These are phyloP conservation scores for Spheniscus humboldti DNA, from an alignment of 2,797 vertebrate genomes.

Conservation along the genomic window DNA sequence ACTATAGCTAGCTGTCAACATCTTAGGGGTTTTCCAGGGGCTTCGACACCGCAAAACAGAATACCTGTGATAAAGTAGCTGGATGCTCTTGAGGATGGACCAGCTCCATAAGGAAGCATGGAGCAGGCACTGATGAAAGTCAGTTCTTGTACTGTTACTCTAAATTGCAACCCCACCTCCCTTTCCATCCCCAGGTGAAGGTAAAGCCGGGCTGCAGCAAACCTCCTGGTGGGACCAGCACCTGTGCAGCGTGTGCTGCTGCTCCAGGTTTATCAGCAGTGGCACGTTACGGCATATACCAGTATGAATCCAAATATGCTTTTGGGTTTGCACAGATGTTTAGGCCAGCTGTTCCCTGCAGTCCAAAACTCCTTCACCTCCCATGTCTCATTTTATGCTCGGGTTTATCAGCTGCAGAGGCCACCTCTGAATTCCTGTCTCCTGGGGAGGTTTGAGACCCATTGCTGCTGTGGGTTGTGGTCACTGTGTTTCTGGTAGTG, in stretches of 20 bases:
- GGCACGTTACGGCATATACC: accelerated
- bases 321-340: neutral
- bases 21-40: neutral
- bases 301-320: neutral
- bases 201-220: neutral
- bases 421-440: neutral
- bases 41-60: neutral
- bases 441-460: neutral
- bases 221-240: neutral
- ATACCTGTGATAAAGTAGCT: neutral
- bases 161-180: neutral
- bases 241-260: neutral
- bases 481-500: neutral
- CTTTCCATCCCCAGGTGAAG: neutral
- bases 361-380: neutral
- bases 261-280: neutral
- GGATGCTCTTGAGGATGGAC: neutral
- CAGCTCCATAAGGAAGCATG: neutral
- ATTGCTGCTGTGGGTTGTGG: neutral
- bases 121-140: neutral
- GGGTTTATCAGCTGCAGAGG: neutral
- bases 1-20: neutral
- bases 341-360: neutral
- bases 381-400: neutral
- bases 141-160: neutral